These are phyloP conservation scores for Chlorodrepanis virens DNA, from an alignment of 2,113 vertebrate genomes.

Conservation along the genomic window DNA sequence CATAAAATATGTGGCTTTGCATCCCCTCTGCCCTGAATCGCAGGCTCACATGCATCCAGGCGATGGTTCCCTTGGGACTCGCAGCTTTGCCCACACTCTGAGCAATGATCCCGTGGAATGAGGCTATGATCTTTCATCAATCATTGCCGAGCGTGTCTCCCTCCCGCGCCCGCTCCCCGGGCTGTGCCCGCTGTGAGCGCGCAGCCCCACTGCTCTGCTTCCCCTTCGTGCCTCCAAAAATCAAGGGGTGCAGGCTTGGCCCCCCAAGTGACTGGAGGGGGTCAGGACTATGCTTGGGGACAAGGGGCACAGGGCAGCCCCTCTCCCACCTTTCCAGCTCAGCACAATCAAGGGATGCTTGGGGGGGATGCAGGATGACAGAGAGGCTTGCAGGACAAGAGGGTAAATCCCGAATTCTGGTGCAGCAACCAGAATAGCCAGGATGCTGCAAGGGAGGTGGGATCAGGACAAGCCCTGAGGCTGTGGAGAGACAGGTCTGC, in stretches of 20 bases:
- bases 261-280: rapidly evolving
- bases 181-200: not conserved
- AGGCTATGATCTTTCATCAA: conserved; percentile 66
- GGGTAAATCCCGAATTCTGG: not conserved
- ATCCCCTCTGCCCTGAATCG: conserved; percentile 55
- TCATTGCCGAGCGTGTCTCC: conserved; percentile 34
- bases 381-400: not conserved
- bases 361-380: rapidly evolving
- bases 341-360: not conserved
- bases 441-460: not conserved
- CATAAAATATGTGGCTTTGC: conserved; percentile 30
- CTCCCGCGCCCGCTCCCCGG: not conserved
- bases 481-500: conserved; percentile 12
- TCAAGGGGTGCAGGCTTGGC: not conserved
- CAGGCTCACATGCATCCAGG: conserved; percentile 29
- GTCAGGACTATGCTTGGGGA: not conserved
- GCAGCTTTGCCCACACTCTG: conserved; percentile 55
- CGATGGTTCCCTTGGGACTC: conserved; percentile 49
- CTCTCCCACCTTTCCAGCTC: not conserved
- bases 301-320: not conserved
- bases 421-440: not conserved
- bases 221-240: not conserved
- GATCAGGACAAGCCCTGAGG: conserved; percentile 44
- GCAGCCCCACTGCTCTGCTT: not conserved
- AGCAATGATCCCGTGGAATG: conserved; percentile 61